These are phyloP conservation scores for Patella caerulea DNA, from an alignment of 2,888 invertebrate genomes.

Conservation along the genomic window DNA sequence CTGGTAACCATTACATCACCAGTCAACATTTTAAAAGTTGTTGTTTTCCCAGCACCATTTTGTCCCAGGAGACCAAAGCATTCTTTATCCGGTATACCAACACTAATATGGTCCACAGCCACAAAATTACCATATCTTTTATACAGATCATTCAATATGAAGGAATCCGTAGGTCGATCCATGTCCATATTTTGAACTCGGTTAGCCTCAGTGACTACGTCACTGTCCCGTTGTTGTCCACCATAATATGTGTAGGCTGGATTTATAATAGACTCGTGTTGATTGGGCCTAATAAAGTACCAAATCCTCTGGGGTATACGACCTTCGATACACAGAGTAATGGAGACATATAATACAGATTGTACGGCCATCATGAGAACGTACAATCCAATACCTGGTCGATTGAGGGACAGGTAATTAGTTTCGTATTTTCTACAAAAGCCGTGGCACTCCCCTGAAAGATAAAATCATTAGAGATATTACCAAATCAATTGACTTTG, in stretches of 20 bases:
- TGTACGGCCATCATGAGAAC: slow-evolving; percentile 76
- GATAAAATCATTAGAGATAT: slow-evolving; percentile 9
- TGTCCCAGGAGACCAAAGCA: slow-evolving; percentile 88
- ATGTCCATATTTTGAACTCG: too few relatives aligned
- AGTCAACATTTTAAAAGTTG: slow-evolving; percentile 83
- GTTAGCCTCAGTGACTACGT: too few relatives aligned
- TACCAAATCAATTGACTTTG: not conserved
- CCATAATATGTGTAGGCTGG: not conserved
- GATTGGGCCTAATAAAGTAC: slow-evolving; percentile 22
- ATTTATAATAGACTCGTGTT: slow-evolving; percentile 13
- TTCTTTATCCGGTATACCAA: slow-evolving; percentile 73
- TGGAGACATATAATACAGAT: slow-evolving; percentile 76
- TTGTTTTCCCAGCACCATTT: slow-evolving; percentile 92
- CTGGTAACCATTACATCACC: slow-evolving; percentile 73
- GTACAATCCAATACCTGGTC: slow-evolving; percentile 81
- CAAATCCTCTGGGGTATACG: slow-evolving; percentile 30
- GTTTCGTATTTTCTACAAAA: slow-evolving; percentile 66
- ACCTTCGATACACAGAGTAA: slow-evolving; percentile 78
- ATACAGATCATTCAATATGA: slow-evolving; percentile 73
- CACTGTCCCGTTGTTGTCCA: too few relatives aligned
- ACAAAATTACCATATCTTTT: slow-evolving; percentile 79
- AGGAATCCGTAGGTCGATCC: slow-evolving; percentile 60
- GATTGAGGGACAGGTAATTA: slow-evolving; percentile 78
- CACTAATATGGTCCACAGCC: slow-evolving; percentile 64
- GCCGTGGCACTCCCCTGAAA: not conserved